Percentiles rank a stretch among this genome's conserved stretches.
These are phyloP conservation scores for Spilosoma lubricipeda DNA, from an alignment of 2,888 invertebrate species.

Conservation along the genomic window DNA sequence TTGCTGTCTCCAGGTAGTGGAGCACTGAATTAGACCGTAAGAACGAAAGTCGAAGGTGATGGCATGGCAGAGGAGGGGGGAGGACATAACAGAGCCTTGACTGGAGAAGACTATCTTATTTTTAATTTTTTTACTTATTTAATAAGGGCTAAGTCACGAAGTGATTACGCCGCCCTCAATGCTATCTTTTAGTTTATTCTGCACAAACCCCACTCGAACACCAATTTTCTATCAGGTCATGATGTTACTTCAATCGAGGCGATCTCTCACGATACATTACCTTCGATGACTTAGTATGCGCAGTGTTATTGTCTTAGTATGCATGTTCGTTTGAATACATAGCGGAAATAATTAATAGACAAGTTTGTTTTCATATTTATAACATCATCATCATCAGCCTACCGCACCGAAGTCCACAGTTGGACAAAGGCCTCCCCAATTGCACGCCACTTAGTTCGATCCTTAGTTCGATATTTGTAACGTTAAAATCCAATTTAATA, in stretches of 20 bases:
- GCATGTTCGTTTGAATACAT: background rate
- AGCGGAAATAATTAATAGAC: background rate
- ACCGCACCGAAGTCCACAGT: no score
- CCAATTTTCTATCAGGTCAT: background rate
- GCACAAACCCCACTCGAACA: background rate
- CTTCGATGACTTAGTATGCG: background rate
- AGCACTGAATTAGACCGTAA: no score
- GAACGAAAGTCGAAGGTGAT: no score
- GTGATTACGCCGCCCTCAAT: no score
- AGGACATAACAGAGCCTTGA: no score
- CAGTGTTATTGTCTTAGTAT: background rate
- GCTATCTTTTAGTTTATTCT: background rate
- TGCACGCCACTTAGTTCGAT: no score
- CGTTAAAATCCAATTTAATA: background rate
- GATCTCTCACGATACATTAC: background rate
- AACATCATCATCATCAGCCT: background rate
- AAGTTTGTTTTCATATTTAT: background rate
- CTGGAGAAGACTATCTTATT: no score
- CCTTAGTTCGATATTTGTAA: background rate
- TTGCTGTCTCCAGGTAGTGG: no score
- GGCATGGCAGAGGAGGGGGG: no score
- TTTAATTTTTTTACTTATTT: no score
- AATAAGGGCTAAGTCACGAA: no score
- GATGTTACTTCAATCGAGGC: background rate
- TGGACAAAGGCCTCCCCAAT: no score